These are phyloP conservation scores for Gnatocerus cornutus DNA, from an alignment of 2,888 invertebrate species.

Conservation along the genomic window DNA sequence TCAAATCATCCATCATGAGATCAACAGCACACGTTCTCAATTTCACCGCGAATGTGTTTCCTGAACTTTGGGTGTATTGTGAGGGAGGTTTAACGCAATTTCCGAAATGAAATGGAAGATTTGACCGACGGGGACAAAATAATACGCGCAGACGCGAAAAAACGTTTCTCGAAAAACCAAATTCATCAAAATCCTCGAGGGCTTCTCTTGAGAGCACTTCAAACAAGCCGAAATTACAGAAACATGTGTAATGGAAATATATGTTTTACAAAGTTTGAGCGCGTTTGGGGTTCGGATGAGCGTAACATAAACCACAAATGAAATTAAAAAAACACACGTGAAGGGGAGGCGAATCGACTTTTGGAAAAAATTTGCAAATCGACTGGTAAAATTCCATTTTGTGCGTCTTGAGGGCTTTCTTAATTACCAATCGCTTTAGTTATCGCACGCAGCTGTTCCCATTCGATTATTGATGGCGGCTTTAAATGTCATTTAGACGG, in stretches of 20 bases:
- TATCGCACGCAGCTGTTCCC: slow-evolving; percentile 4
- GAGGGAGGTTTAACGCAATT: slow-evolving; percentile 12
- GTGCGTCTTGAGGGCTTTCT: slow-evolving; percentile 15
- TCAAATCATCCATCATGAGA: slow-evolving; percentile 71
- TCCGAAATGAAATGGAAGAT: slow-evolving; percentile 59
- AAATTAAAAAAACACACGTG: slow-evolving; percentile 47
- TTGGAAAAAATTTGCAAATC: not conserved
- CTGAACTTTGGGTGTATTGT: slow-evolving; percentile 51
- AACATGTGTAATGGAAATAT: slow-evolving; percentile 57
- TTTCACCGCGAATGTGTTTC: slow-evolving; percentile 61
- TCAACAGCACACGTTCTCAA: slow-evolving; percentile 68
- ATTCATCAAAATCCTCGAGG: slow-evolving; percentile 55
- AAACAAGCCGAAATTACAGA: slow-evolving; percentile 54
- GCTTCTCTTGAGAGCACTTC: slow-evolving; percentile 52
- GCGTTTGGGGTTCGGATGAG: slow-evolving; percentile 47
- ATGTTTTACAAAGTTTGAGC: slow-evolving; percentile 55
- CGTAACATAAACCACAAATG: slow-evolving; percentile 48
- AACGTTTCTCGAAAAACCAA: slow-evolving; percentile 48
- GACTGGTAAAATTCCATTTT: not conserved
- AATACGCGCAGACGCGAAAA: slow-evolving; percentile 5
- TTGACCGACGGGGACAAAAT: slow-evolving; percentile 53
- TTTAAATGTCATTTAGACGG: slow-evolving; percentile 16
- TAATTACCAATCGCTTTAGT: slow-evolving; percentile 15
- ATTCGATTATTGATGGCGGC: slow-evolving; percentile 24
- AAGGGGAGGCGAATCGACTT: not conserved